A percentile compares a stretch with the other conserved stretches of the same genome.
Evolutionary conservation across 2,113 vertebrate genomes (phyloP).

Genomic region (Indicator maculatus): DNA sequence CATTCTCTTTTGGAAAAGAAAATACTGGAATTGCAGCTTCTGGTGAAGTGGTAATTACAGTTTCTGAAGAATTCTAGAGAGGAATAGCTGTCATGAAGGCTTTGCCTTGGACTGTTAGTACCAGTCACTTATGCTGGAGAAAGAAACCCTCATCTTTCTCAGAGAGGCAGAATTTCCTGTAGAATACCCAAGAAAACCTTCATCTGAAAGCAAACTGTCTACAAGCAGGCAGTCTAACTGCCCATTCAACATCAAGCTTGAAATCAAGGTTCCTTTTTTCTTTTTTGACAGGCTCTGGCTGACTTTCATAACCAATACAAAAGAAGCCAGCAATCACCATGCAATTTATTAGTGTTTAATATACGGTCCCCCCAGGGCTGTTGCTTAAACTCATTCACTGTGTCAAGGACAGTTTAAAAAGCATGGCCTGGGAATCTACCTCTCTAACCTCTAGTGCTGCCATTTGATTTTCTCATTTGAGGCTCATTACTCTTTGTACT

Average conservation of each 20-base stretch:
- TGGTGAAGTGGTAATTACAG: background rate
- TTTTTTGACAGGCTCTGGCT: background rate
- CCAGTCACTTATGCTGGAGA: background rate
- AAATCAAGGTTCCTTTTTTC: background rate
- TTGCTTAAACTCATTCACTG: background rate
- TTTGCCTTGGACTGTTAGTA: background rate
- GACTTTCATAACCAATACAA: background rate
- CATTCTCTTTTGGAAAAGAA: background rate
- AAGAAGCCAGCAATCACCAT: background rate
- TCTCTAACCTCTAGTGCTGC: background rate
- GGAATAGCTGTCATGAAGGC: background rate
- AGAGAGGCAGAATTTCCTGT: background rate
- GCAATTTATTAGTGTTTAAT: background rate
- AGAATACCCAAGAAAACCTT: background rate
- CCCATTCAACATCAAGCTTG: background rate
- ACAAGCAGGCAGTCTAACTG: background rate
- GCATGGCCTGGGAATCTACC: background rate
- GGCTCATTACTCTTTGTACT: background rate
- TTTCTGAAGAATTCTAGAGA: background rate
- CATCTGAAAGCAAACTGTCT: background rate
- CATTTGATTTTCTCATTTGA: background rate
- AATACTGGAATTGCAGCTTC: background rate
- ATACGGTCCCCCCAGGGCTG: background rate
- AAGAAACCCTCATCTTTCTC: background rate
- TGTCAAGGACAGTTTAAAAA: background rate